Evolutionary conservation across 1,140 invertebrate species (phyloP).

Genomic region (Drosophila kurseongensis): DNA sequence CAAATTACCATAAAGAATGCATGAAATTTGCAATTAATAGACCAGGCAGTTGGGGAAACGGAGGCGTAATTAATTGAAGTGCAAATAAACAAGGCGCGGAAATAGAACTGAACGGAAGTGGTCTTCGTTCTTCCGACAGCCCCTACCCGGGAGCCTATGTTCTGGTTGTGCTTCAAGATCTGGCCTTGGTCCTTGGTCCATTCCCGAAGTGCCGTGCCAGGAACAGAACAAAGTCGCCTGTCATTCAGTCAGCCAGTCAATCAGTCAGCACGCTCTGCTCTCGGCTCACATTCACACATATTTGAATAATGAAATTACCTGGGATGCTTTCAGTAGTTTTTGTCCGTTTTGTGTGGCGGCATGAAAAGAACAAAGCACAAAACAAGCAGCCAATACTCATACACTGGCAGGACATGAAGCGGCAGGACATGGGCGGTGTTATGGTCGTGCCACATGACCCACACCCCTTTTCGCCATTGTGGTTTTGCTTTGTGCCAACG

Average conservation of each 20-base stretch:
- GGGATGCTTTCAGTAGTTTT: constrained; percentile 47
- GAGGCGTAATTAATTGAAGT: constrained; percentile 54
- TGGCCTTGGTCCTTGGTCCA: background rate
- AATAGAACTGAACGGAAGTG: constrained; percentile 21
- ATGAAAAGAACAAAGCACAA: constrained; percentile 55
- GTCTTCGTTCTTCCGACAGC: background rate
- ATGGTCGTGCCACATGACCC: constrained; percentile 31
- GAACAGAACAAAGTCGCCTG: constrained; percentile 28
- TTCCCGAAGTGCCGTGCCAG: constrained; percentile 24
- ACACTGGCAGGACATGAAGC: constrained; percentile 37
- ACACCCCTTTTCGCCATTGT: constrained; percentile 26
- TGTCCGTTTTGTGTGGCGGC: constrained; percentile 32
- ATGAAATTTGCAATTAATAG: constrained; percentile 60
- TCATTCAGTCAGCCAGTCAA: constrained; percentile 29
- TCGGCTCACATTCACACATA: constrained; percentile 31
- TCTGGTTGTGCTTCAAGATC: background rate
- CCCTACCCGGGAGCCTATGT: too few species aligned
- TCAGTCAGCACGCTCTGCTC: constrained; percentile 35
- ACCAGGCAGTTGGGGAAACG: constrained; percentile 17
- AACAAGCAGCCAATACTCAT: constrained; percentile 48
- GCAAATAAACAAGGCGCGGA: constrained; percentile 50
- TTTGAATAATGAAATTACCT: constrained; percentile 80
- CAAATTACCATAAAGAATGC: constrained; percentile 73
- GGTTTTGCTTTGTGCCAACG: constrained; percentile 46
- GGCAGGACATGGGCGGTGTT: constrained; percentile 43